A percentile compares a stretch with the other conserved stretches of the same genome.
Conservation (phyloP, 2,797 vertebrate species). For the Acipenser oxyrinchus region DNA sequence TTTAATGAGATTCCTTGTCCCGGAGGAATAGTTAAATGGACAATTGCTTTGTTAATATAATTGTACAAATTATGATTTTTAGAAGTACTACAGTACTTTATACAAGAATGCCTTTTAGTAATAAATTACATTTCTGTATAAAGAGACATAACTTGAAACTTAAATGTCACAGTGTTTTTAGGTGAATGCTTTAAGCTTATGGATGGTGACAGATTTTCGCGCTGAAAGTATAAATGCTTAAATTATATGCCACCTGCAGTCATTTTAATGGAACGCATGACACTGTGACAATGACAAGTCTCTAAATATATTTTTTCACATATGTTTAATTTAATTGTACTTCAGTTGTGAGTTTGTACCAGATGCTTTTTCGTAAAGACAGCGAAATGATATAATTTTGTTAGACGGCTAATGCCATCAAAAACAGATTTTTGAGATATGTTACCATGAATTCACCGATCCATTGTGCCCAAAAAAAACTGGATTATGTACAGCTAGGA, state of each 20-base stretch:
- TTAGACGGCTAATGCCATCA: constrained; percentile 6
- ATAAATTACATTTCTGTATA: constrained; percentile 56
- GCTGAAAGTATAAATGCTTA: constrained; percentile 40
- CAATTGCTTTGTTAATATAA: constrained; percentile 17
- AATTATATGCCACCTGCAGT: constrained; percentile 30
- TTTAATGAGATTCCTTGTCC: constrained; percentile 30
- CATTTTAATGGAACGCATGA: constrained; percentile 28
- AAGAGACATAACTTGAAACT: constrained; percentile 41
- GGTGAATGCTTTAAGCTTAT: constrained; percentile 27
- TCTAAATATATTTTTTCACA: constrained; percentile 33
- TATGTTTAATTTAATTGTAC: constrained; percentile 22
- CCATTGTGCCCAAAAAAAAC: neutral
- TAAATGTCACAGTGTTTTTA: constrained; percentile 52
- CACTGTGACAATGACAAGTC: constrained; percentile 37
- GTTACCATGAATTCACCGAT: too few relatives aligned
- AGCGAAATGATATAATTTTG: neutral
- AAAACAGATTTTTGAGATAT: constrained; percentile 18
- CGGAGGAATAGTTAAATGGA: constrained; percentile 26
- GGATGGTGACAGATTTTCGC: constrained; percentile 55
- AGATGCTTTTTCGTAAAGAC: neutral
- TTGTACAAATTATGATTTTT: constrained; percentile 8
- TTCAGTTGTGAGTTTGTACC: neutral
- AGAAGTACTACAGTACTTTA: constrained; percentile 40
- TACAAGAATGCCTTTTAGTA: constrained; percentile 56
- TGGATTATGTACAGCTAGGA: too few relatives aligned